Evolutionary conservation across 2,888 invertebrate genomes (phyloP).

Genomic region (Chalcosyrphus nemorum): DNA sequence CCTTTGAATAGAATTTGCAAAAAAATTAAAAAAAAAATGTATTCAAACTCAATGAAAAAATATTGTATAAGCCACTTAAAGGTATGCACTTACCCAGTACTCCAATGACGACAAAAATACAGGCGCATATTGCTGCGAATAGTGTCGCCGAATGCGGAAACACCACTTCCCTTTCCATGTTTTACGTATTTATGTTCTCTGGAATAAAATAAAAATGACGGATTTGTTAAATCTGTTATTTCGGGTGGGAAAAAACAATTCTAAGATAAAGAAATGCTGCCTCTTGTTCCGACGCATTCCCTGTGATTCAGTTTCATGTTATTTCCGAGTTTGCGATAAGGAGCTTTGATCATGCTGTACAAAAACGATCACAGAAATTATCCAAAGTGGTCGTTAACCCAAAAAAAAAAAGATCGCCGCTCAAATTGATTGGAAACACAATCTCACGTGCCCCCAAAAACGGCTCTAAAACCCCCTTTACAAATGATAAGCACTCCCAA

Average conservation of each 20-base stretch:
- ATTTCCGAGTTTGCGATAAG: constrained; percentile 20
- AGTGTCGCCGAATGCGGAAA: constrained; percentile 90
- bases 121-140: constrained; percentile 90
- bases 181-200: constrained; percentile 27
- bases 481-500: constrained; percentile 15
- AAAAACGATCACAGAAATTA: neutral
- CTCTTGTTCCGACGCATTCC: neutral
- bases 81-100: constrained; percentile 86
- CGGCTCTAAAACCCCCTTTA: neutral
- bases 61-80: neutral
- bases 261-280: constrained; percentile 13
- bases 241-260: neutral
- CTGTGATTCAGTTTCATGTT: neutral
- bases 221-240: neutral
- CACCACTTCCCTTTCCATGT: constrained; percentile 75
- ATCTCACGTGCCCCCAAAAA: neutral
- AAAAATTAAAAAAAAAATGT: constrained; percentile 27
- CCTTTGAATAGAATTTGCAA: constrained; percentile 83
- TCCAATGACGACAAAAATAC: constrained; percentile 90
- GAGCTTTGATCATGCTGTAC: neutral
- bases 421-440: neutral
- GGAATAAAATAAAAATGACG: constrained; percentile 36
- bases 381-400: constrained; percentile 31
- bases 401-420: neutral
- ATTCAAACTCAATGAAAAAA: constrained; percentile 10